phyloP scores from a whole-genome alignment of 2,113 vertebrate species.

The Leiothrix lutea region DNA sequence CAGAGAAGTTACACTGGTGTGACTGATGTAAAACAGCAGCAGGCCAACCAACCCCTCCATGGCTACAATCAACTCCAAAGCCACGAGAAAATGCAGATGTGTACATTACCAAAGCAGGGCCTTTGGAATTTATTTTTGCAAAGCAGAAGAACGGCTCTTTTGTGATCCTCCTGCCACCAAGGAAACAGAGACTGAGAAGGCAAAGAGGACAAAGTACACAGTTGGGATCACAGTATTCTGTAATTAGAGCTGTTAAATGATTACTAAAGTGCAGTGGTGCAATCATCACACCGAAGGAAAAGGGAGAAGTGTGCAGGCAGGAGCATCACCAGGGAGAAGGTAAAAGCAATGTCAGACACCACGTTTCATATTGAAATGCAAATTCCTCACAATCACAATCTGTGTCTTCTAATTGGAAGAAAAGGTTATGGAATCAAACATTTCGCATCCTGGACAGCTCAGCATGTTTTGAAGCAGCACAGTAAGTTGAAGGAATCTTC shows the following conservation, averaged over 20 bases:
- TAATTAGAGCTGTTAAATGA: constrained; percentile 71
- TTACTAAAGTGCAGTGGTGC: constrained; percentile 39
- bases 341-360: constrained; percentile 26
- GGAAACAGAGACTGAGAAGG: not conserved
- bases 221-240: constrained; percentile 25
- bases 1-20: not conserved
- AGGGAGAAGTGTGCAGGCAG: not conserved
- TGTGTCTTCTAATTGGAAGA: not conserved
- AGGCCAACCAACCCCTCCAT: not conserved
- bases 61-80: not conserved
- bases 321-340: not conserved
- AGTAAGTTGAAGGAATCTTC: not conserved
- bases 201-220: constrained; percentile 74
- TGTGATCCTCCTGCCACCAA: not conserved
- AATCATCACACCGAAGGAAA: constrained; percentile 34
- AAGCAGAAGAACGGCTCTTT: not conserved
- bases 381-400: constrained; percentile 14
- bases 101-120: constrained; percentile 49
- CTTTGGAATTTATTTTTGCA: not conserved
- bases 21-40: not conserved
- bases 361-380: not conserved
- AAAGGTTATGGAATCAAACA: constrained; percentile 15
- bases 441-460: not conserved
- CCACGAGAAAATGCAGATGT: not conserved
- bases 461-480: not conserved